Evolutionary conservation across 1,140 invertebrate genomes (phyloP).

Genomic region (Listronotus oregonensis): DNA sequence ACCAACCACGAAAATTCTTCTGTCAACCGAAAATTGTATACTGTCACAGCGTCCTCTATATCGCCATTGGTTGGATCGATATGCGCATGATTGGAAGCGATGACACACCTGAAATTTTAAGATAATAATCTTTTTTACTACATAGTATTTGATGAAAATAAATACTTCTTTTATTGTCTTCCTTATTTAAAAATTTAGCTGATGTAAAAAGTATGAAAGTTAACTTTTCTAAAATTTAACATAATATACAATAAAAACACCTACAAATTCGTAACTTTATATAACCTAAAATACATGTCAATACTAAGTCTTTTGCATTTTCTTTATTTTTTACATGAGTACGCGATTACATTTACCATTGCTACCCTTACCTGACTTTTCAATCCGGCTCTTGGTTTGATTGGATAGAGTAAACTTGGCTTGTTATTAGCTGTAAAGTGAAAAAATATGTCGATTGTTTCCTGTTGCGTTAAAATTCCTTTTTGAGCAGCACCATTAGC

Average conservation of each 20-base stretch:
- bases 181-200: too few relatives aligned
- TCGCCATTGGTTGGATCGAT: conserved; percentile 94
- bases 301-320: too few relatives aligned
- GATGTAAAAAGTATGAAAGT: background rate
- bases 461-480: conserved; percentile 84
- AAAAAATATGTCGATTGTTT: conserved; percentile 91
- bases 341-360: too few relatives aligned
- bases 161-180: too few relatives aligned
- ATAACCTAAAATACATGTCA: too few relatives aligned
- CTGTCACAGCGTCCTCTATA: conserved; percentile 90
- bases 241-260: too few relatives aligned
- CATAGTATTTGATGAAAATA: too few relatives aligned
- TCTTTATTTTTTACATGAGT: too few relatives aligned
- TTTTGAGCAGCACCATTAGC: conserved; percentile 89
- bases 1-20: conserved; percentile 89
- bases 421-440: conserved; percentile 85
- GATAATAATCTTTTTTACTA: too few relatives aligned
- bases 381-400: conserved; percentile 79
- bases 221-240: too few relatives aligned
- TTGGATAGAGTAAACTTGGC: conserved; percentile 80
- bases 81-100: conserved; percentile 93
- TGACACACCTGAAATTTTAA: conserved; percentile 82
- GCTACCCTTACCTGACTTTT: conserved; percentile 75
- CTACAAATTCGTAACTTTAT: too few relatives aligned
- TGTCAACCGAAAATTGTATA: conserved; percentile 92